Percentiles rank a stretch among this genome's conserved stretches.
Conservation (phyloP, 2,113 vertebrate species). For the Ammodytes marinus region DNA sequence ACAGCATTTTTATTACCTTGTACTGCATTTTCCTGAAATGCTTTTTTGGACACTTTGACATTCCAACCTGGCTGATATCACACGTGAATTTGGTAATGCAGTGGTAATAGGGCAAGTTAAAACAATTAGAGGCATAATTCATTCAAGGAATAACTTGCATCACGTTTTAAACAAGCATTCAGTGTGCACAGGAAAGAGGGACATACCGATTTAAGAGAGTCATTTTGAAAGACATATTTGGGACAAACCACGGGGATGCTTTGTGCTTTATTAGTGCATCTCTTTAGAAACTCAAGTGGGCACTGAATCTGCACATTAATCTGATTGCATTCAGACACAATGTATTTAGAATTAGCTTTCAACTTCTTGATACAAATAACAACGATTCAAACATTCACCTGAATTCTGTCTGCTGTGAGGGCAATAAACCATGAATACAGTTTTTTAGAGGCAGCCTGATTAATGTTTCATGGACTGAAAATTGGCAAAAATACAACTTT, state of each 20-base stretch:
- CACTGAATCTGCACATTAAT: background rate
- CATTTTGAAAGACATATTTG: background rate
- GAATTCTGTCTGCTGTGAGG: background rate
- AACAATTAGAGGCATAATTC: background rate
- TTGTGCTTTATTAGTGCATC: background rate
- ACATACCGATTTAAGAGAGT: background rate
- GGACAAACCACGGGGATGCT: background rate
- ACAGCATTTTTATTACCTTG: background rate
- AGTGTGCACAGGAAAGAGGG: background rate
- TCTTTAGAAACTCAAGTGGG: background rate
- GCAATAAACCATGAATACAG: background rate
- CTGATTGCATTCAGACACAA: background rate
- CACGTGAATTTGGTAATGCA: conserved; percentile 32
- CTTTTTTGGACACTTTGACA: background rate
- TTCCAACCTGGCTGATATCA: background rate
- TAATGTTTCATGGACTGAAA: background rate
- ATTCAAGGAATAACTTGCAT: background rate
- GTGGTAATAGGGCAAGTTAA: background rate
- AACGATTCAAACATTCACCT: background rate
- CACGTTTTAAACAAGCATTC: background rate
- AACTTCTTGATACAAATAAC: background rate
- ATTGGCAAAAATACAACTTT: background rate
- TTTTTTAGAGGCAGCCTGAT: background rate
- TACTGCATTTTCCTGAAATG: background rate
- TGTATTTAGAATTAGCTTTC: background rate